Evolutionary conservation across 2,888 invertebrate species (phyloP), one percentile per base, ranked within the genome.

Genomic region (Limnephilus rhombicus): DNA sequence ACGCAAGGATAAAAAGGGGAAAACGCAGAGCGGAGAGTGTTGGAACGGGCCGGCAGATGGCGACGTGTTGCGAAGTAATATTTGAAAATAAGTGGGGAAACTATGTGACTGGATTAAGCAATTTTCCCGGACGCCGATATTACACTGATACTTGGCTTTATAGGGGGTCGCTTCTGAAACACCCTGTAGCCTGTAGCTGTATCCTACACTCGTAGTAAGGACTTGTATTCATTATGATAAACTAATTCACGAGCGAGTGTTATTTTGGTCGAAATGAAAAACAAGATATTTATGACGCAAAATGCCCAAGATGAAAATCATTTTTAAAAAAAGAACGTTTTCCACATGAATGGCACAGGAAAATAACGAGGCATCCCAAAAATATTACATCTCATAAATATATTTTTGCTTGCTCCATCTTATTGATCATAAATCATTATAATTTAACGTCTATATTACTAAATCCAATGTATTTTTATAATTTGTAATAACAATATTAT

Each of bases 31-130:
- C 45, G 12, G 2, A 45, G 49, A 34, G 18, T 41, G 85, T 37
- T 37, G 85, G 85, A 45, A 41, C 41, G 34, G 81, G 81, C 45
- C 34, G 86, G 89, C 89, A 89, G 82, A 53, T 90, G 91, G 89
- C 86, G 92, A 92, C 93, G 92, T 93, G 93, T 91, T 91, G 89
- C 90, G 90, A 90, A 90, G 90, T 90, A 90, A 93, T 92, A 92
- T 92, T 92, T 91, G 92, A 93, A 93, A 93, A 93, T 92, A 92
- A 92, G 93, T 89, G 93, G 92, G 68, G 82, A 93, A 93, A 93
- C 93, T 93, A 93, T 92, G 93, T 93, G 93, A 93, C 93, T 87
- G 92, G 93, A 93, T 93, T 93, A 92, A 92, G 91, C 92, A 92
- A 93, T 93, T 92, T 92, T 92, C 45, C 85, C 87, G 87, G 81